Base-by-base conservation (phyloP, 2,888 invertebrate species). In the Neuroscelio doddi region DNA sequence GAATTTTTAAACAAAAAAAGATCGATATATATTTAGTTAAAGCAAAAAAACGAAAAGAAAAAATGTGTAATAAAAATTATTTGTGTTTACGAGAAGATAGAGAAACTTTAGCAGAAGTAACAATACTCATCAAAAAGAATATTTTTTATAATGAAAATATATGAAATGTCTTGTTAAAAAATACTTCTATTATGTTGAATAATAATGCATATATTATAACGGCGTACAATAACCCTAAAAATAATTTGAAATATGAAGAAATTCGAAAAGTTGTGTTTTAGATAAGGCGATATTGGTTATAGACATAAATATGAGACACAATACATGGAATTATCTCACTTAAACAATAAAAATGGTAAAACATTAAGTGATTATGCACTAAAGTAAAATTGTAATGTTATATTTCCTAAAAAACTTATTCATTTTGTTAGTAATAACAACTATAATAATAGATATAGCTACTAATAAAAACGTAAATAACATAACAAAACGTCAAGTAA, bases 361-460 rank as follows among this genome's bases (percentile, higher is more conserved):
- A 45, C 45, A 1, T 1, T 76, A 14, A 45, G 45, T 38, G 64
- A 69, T 0, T 72, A 67, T 5, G 10, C 32, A n/a, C 39, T 52
- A 34, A 46, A 67, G n/a, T 70, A 59, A 32, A 73, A 70, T 26
- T 70, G 59, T 21, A 45, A 1, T 1, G 24, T 76, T 1, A 16
- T 66, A 10, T 69, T 45, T 41, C 65, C 73, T 1, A 36, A 69
- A n/a, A 58, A 64, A 45, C 72, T 69, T 1, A 77, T 72, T 7
- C 59, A 70, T 15, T 71, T 57, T 26, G 73, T 74, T 3, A 4
- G 39, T 1, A 76, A 71, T 16, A 61, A 56, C 16, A 65, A 72
- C 75, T 5, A 64, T 69, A 41, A 72, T 69, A 24, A 70, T 76
- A 56, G 71, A 76, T 32, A 64, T 76, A 51, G 68, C 61, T 16